These are phyloP conservation scores for Syritta pipiens DNA, from an alignment of 2,888 invertebrate species.

Conservation along the genomic window DNA sequence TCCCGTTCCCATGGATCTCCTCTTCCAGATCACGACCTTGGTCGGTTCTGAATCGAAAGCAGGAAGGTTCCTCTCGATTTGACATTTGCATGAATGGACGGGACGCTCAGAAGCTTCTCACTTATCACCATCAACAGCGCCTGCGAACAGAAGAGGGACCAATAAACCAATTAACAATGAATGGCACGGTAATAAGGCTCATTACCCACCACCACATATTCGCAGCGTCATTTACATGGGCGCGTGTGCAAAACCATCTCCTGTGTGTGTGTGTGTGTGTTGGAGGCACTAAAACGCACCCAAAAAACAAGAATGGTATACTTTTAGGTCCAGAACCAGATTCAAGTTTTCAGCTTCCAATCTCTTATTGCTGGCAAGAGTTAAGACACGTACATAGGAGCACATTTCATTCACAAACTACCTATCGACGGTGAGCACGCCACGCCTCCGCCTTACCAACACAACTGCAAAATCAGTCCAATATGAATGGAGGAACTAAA, in stretches of 20 bases:
- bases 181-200: slow-evolving; percentile 63
- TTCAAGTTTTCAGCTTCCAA: slow-evolving; percentile 53
- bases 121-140: slow-evolving; percentile 18
- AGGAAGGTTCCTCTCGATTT: slow-evolving; percentile 11
- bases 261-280: neutral
- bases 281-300: slow-evolving; percentile 25
- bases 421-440: slow-evolving; percentile 27
- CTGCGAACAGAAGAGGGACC: slow-evolving; percentile 40
- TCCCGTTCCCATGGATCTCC: slow-evolving; percentile 37
- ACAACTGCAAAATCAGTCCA: slow-evolving; percentile 10
- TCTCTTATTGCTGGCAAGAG: neutral
- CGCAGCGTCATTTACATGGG: slow-evolving; percentile 25
- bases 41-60: neutral
- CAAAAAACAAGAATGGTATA: slow-evolving; percentile 48
- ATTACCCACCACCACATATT: slow-evolving; percentile 58
- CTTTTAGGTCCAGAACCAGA: slow-evolving; percentile 45
- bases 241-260: slow-evolving; percentile 47
- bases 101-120: slow-evolving; percentile 14
- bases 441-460: slow-evolving; percentile 53
- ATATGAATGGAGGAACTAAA: slow-evolving; percentile 66
- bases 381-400: slow-evolving; percentile 16
- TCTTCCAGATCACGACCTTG: slow-evolving; percentile 1
- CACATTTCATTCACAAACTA: slow-evolving; percentile 58
- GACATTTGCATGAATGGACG: slow-evolving; percentile 44
- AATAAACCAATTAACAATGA: slow-evolving; percentile 66